These are phyloP conservation scores for Neodon shergylaensis DNA, from an alignment of 2,113 vertebrate species.

Conservation along the genomic window DNA sequence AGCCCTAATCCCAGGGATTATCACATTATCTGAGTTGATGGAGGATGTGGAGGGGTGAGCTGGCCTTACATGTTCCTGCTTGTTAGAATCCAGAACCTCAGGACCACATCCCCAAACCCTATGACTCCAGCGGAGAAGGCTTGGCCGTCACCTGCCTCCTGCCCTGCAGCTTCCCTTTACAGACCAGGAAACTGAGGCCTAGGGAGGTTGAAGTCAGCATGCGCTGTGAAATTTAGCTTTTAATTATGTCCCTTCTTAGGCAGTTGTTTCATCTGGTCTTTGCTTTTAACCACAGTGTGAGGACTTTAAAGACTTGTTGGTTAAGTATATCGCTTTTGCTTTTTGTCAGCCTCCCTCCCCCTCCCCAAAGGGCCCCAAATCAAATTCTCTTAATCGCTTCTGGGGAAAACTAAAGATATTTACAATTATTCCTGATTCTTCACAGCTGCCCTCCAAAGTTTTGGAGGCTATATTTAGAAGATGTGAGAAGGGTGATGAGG, in stretches of 20 bases:
- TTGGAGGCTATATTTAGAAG: not conserved
- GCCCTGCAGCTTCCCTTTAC: not conserved
- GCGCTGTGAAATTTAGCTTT: not conserved
- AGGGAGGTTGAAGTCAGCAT: not conserved
- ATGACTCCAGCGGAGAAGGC: not conserved
- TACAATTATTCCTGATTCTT: not conserved
- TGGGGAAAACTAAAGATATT: not conserved
- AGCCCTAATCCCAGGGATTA: not conserved
- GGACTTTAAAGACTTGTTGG: not conserved
- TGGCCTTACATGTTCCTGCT: not conserved
- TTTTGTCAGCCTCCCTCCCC: not conserved
- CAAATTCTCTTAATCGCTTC: not conserved
- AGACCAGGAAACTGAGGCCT: not conserved
- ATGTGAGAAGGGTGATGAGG: rapidly evolving
- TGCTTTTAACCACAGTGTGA: not conserved
- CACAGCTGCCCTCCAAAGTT: not conserved
- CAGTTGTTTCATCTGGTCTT: not conserved
- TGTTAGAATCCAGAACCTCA: not conserved
- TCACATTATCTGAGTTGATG: rapidly evolving
- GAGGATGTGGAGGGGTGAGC: not conserved
- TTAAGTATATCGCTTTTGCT: not conserved
- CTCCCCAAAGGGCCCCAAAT: not conserved
- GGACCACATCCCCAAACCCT: not conserved
- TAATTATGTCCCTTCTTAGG: not conserved
- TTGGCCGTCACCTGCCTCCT: not conserved